These are phyloP conservation scores for Tetragnatha montana DNA, from an alignment of 2,888 invertebrate genomes.

Conservation along the genomic window DNA sequence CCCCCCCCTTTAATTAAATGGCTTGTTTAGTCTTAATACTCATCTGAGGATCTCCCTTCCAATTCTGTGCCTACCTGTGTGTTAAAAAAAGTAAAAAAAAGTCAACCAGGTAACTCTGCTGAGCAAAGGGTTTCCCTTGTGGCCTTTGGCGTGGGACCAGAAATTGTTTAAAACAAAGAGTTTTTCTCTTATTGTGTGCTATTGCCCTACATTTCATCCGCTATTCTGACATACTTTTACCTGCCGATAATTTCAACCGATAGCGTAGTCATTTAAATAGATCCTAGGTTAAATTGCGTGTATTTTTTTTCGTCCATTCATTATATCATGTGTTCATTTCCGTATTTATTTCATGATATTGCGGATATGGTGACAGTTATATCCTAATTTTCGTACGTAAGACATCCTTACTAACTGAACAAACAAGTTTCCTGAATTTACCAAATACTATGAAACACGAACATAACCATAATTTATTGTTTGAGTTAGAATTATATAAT, in stretches of 20 bases:
- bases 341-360: neutral
- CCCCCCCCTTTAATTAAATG: too few species aligned
- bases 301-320: neutral
- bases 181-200: slow-evolving; percentile 26
- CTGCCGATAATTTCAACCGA: slow-evolving; percentile 15
- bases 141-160: slow-evolving; percentile 59
- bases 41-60: neutral
- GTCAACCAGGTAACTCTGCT: slow-evolving; percentile 31
- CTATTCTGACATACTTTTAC: slow-evolving; percentile 47
- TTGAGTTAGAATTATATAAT: too few species aligned
- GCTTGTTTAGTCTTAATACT: too few species aligned
- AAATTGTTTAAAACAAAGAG: slow-evolving; percentile 52
- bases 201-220: slow-evolving; percentile 45
- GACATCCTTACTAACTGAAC: too few species aligned
- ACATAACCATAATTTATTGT: too few species aligned
- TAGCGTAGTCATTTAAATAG: slow-evolving; percentile 13
- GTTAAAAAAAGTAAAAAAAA: slow-evolving; percentile 4
- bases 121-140: slow-evolving; percentile 39
- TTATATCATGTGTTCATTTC: neutral
- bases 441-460: too few species aligned
- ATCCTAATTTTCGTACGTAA: too few species aligned
- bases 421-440: too few species aligned
- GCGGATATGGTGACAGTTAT: too few species aligned
- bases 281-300: neutral
- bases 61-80: slow-evolving; percentile 24